A percentile compares a stretch with the other conserved stretches of the same genome.
Conservation (phyloP, 2,113 vertebrate genomes). For the Gorsachius goisagi region DNA sequence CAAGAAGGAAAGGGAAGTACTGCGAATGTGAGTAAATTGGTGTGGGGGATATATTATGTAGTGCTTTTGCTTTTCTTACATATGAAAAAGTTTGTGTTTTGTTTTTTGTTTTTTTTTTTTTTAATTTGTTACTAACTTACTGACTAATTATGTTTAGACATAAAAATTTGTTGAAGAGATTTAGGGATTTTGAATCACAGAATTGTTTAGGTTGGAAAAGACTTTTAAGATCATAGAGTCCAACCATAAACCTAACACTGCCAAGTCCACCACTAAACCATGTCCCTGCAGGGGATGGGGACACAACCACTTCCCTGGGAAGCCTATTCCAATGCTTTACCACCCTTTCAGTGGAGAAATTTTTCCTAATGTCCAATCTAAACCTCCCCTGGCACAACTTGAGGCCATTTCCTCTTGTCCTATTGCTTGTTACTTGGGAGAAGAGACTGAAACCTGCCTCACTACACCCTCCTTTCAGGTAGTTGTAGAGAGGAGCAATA, state of each 20-base stretch:
- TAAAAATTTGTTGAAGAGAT: not conserved
- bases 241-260: not conserved
- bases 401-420: too few relatives aligned
- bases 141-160: not conserved
- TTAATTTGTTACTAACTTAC: not conserved
- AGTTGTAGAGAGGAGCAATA: too few relatives aligned
- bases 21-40: conserved; percentile 27
- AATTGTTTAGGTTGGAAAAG: not conserved
- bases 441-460: too few relatives aligned
- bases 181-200: not conserved
- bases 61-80: not conserved
- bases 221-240: not conserved
- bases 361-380: not conserved
- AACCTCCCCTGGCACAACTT: not conserved
- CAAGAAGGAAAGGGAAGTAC: conserved; percentile 12
- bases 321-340: not conserved
- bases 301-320: not conserved
- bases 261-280: not conserved
- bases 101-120: not conserved
- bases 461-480: too few relatives aligned
- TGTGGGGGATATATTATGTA: not conserved
- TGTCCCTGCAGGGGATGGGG: not conserved
- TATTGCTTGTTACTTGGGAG: too few relatives aligned
- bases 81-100: not conserved
- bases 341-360: not conserved